Evolutionary conservation across 2,888 invertebrate species (phyloP).

Genomic region (Bellardia bayeri): DNA sequence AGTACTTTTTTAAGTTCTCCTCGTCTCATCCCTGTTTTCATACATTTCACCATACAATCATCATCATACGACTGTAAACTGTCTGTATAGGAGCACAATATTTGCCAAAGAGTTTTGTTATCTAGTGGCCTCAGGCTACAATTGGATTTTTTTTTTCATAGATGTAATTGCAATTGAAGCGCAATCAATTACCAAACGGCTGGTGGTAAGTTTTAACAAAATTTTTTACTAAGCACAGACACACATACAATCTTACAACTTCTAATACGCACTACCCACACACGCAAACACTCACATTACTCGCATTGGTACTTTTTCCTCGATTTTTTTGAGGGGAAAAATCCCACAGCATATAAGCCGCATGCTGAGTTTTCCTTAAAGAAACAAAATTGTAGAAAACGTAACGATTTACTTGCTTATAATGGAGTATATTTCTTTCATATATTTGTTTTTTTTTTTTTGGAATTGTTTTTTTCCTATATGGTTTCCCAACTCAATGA

Average conservation of each 20-base stretch:
- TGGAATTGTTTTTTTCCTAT: not conserved
- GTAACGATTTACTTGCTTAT: slow-evolving; percentile 72
- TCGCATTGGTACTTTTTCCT: not conserved
- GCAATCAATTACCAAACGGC: slow-evolving; percentile 82
- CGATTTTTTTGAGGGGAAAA: slow-evolving; percentile 45
- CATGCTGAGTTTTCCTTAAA: slow-evolving; percentile 72
- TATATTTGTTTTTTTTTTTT: slow-evolving; percentile 1
- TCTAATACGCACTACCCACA: slow-evolving; percentile 68
- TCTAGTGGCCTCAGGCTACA: slow-evolving; percentile 74
- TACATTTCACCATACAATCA: slow-evolving; percentile 12
- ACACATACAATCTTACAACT: slow-evolving; percentile 9
- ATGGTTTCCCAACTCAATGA: slow-evolving; percentile 42
- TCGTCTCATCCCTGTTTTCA: not conserved
- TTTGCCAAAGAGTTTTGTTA: slow-evolving; percentile 61
- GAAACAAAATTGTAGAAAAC: slow-evolving; percentile 65
- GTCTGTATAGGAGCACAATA: slow-evolving; percentile 33
- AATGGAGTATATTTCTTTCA: slow-evolving; percentile 65
- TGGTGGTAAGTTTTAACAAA: slow-evolving; percentile 76
- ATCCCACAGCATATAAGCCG: slow-evolving; percentile 67
- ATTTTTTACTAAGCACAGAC: slow-evolving; percentile 37
- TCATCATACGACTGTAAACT: not conserved
- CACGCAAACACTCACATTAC: not conserved
- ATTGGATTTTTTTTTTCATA: slow-evolving; percentile 76
- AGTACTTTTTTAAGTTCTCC: not conserved
- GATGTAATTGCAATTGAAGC: slow-evolving; percentile 80